Evolutionary conservation across 1,140 invertebrate genomes (phyloP).

Genomic region (Euwallacea fornicatus): DNA sequence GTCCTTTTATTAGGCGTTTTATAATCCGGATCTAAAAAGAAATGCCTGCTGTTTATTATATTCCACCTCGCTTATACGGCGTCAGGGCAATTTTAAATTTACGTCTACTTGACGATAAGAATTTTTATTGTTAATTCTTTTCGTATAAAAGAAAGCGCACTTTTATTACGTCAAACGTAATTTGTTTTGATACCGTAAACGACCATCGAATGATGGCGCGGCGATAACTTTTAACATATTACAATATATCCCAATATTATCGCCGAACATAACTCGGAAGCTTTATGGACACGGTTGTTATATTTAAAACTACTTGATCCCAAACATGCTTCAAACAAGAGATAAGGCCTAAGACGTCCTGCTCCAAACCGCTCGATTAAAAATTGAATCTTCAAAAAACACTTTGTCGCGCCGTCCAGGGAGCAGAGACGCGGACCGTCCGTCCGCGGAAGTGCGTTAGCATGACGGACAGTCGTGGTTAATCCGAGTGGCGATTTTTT

Average conservation of each 20-base stretch:
- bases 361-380: too few species aligned
- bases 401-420: too few species aligned
- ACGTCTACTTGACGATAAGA: constrained; percentile 44
- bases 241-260: constrained; percentile 15
- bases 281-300: too few species aligned
- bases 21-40: constrained; percentile 45
- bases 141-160: constrained; percentile 40
- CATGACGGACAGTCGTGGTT: too few species aligned
- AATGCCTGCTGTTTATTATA: constrained; percentile 49
- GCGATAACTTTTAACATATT: constrained; percentile 20
- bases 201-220: constrained; percentile 22
- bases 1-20: constrained; percentile 49
- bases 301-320: too few species aligned
- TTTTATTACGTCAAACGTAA: constrained; percentile 33
- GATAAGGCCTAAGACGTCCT: too few species aligned
- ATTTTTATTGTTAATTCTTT: constrained; percentile 46
- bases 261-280: background rate
- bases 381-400: too few species aligned
- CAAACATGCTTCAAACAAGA: too few species aligned
- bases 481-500: too few species aligned
- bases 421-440: too few species aligned
- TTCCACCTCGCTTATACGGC: constrained; percentile 46
- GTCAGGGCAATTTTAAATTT: constrained; percentile 45
- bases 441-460: too few species aligned
- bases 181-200: constrained; percentile 34